phyloP scores from a whole-genome alignment of 2,113 vertebrate genomes.

The Myodes glareolus region DNA sequence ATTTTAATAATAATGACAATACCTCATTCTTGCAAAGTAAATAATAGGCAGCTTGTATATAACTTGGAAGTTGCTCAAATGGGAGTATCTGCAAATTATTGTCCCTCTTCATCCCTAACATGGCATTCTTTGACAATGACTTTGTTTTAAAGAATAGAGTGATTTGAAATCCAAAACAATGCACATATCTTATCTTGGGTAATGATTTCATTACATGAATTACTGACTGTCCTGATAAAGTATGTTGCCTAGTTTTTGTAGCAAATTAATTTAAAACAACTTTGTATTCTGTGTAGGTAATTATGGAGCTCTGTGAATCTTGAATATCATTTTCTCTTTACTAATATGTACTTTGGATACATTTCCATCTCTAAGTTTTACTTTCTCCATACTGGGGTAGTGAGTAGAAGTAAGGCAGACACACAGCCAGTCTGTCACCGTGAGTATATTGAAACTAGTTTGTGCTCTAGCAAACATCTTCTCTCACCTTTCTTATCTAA shows the following conservation, averaged over 20 bases:
- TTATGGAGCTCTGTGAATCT: neutral
- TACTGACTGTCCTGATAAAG: neutral
- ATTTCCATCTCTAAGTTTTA: neutral
- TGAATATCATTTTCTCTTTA: conserved; percentile 18
- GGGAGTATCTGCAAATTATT: neutral
- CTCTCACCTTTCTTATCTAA: neutral
- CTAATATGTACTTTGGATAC: neutral
- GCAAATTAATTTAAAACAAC: conserved; percentile 42
- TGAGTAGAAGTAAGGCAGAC: conserved; percentile 7
- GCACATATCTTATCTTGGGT: neutral
- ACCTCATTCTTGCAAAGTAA: conserved; percentile 16
- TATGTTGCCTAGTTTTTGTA: conserved; percentile 34
- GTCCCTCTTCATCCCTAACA: neutral
- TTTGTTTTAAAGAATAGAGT: neutral
- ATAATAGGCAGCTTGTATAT: neutral
- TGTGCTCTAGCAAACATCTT: neutral
- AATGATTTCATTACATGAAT: neutral
- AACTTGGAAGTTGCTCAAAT: neutral
- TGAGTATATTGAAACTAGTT: neutral
- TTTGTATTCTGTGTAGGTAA: neutral
- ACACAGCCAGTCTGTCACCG: neutral
- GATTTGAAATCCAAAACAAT: neutral
- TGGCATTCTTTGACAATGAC: neutral
- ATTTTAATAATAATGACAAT: conserved; percentile 41
- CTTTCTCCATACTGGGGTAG: conserved; percentile 17